Evolutionary conservation across 2,797 vertebrate genomes (phyloP).

Genomic region (Scyliorhinus canicula): DNA sequence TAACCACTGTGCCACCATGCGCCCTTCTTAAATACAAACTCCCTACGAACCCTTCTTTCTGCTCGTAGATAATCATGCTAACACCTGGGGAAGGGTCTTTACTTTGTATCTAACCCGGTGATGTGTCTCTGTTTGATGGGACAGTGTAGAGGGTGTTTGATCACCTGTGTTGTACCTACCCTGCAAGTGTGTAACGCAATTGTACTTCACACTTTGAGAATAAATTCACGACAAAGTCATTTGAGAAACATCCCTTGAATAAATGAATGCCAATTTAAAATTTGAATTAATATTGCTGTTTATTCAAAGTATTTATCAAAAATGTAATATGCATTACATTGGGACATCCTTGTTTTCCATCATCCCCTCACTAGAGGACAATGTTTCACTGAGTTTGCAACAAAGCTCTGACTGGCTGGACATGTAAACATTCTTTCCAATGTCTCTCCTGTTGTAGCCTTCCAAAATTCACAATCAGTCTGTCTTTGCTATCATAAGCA

Average conservation of each 20-base stretch:
- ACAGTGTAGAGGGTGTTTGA: too few relatives aligned
- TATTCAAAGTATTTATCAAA: background rate
- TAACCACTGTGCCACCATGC: too few relatives aligned
- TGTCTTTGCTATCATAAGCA: background rate
- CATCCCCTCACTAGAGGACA: background rate
- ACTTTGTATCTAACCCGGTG: background rate
- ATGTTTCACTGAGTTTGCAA: background rate
- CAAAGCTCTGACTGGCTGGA: background rate
- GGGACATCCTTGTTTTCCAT: too few relatives aligned
- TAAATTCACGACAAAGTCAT: background rate
- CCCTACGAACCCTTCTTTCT: too few relatives aligned
- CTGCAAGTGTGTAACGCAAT: too few relatives aligned
- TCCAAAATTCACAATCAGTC: background rate
- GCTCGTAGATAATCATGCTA: too few relatives aligned
- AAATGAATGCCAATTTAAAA: background rate
- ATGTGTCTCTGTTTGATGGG: background rate
- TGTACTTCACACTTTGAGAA: background rate
- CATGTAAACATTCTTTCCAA: background rate
- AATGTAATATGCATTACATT: background rate
- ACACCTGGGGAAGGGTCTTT: background rate
- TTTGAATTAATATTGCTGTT: background rate
- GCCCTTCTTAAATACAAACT: too few relatives aligned
- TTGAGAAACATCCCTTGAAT: background rate
- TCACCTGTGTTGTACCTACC: too few relatives aligned
- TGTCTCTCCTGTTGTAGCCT: background rate